Evolutionary conservation across 2,888 invertebrate genomes (phyloP), one percentile per base, ranked within the genome.

Genomic region (Hirtodrosophila duncani): DNA sequence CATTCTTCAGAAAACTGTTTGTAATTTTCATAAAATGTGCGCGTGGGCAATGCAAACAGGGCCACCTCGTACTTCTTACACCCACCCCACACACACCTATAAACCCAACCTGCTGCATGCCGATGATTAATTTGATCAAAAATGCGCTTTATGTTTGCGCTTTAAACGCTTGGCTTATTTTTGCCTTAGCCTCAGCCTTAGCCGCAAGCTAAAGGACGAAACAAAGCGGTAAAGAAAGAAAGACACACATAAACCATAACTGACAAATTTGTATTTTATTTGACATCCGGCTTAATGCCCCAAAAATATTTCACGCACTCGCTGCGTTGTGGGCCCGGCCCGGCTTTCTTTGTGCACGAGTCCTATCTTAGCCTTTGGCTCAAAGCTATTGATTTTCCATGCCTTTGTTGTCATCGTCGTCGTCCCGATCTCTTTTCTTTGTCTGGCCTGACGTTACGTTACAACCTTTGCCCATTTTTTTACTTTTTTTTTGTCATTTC

Each of bases 261-360:
- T 82, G 81, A 83, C 80, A 81, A 80, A 81, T 81, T 81, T 68
- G 67, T 78, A 71, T 81, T 80, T 83, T 83, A 83, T 81, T 78
- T 67, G 81, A 69, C 71, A 79, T 66, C 64, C 74, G 66, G 63
- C 55, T 67, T 64, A 77, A 59, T 57, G 64, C 57, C n/a, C n/a
- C 59, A 66, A 63, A 72, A 67, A 33, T 64, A 64, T 67, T 64
- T 55, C 62, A 52, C 55, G 59, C 61, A 63, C 55, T 62, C 52
- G 44, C 31, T 23, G 17, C 24, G n/a, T n/a, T n/a, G 37, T 37
- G 50, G 17, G 14, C 27, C 10, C 38, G 34, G 30, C 27, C 44
- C 24, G 30, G 42, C 10, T 33, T 11, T 14, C 33, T 24, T 39
- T 46, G 24, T 33, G 61, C 36, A 38, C 24, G 16, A 17, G 17